Evolutionary conservation across 2,888 invertebrate species (phyloP), one percentile per base, ranked within the genome.

Genomic region (Quadroppia sp.): DNA sequence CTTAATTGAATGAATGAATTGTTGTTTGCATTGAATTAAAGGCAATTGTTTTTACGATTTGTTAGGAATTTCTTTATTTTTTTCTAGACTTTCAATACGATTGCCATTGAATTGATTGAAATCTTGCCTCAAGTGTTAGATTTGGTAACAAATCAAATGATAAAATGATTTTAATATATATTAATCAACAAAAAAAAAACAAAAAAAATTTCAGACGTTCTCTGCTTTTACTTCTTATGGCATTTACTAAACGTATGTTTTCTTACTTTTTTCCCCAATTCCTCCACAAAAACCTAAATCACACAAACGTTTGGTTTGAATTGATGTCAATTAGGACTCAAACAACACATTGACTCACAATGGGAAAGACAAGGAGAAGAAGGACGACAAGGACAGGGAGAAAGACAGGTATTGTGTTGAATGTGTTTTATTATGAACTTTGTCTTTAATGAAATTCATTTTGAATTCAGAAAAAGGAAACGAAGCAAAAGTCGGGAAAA

Each of bases 371-470:
- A 32, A n/a, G 32, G 32, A 30, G 1, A 64, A 32, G 64, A 36
- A 64, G 36, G 28, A 56, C 4, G 17, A 30, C 40, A 85, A 85
- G 73, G 75, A 77, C n/a, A 77, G 79, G 25, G 77, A 78, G 20
- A 85, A 83, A 79, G 85, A 83, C 45, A 78, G 81, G 53, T 64
- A 64, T 64, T 61, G 32, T 61, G 9, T 30, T n/a, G 13, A 13
- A 45, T 17, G 13, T 13, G 15, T 11, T 11, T 50, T 20, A 50
- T 20, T n/a, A 17, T 32, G n/a, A 32, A 1, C 1, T 32, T 36
- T 64, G n/a, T 36, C 15, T 64, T 32, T 64, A 36, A 28, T 80
- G 80, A 67, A 61, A 56, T 17, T 45, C 9, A 6, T 71, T 42
- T 70, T 45, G 32, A 32, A 50, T 64, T 53, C 28, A 78, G 77